Base-by-base conservation (phyloP, 2,797 vertebrate genomes). In the Poeciliopsis gracilis region DNA sequence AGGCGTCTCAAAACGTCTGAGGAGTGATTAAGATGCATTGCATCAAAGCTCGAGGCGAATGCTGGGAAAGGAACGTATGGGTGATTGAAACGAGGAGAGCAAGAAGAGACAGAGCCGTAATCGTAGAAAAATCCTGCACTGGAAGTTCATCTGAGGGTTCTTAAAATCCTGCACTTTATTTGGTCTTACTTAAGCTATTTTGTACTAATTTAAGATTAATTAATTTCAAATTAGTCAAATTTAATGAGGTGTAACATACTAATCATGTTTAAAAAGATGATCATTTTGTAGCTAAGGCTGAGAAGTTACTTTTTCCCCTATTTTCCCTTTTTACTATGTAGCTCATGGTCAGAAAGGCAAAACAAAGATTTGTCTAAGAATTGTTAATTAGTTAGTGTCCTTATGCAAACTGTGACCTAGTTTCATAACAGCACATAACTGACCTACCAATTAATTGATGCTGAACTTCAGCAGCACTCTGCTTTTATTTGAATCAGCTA, bases 401-500 rank as follows among this genome's bases (percentile, higher is more conserved):
- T 72, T 57, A 77, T 93, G 89, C 89, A 87, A 92, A 89, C 84
- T 82, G 78, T 95, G 95, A 92, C 95, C 94, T 90, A 95, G 84
- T 92, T 95, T 90, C 73, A 84, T 55, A 69, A 72, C 59, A 80
- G 63, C 84, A 76, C 83, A 20, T 36, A 13, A 36, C 66, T 89
- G 90, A 88, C 87, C 86, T 89, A 76, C 88, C 85, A 83, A 47
- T 79, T 85, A 85, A 78, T 66, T 77, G 55, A 73, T 87, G 86
- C 78, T 83, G 33, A 57, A 80, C 83, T 70, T 82, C 76, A 81
- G 72, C 80, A 82, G 75, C 55, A n/a, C 73, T 82, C 76, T 71
- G 84, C 89, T 84, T 86, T 85, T 36, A 82, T 87, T 79, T 81
- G 43, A 85, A 89, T 73, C 73, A 51, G 73, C 73, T 89, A 71